Percentiles rank a stretch among this genome's conserved stretches.
These are phyloP conservation scores for Pelodytes ibericus DNA, from an alignment of 2,797 vertebrate genomes.

Conservation along the genomic window DNA sequence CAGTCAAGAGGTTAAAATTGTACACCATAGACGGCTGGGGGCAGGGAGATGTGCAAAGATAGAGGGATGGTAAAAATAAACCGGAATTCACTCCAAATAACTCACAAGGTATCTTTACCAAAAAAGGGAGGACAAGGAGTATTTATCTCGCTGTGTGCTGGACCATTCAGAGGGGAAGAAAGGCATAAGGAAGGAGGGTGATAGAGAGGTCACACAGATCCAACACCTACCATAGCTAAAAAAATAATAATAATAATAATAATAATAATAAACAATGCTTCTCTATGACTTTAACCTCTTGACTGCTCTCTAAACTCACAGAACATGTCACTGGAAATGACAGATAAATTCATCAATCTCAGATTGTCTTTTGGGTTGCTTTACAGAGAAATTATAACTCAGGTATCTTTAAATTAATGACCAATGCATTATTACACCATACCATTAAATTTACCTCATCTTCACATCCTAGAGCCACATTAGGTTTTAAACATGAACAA, in stretches of 20 bases:
- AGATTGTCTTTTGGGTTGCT: too few species aligned
- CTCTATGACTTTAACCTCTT: too few species aligned
- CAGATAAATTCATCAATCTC: too few species aligned
- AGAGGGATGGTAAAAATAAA: constrained; percentile 75
- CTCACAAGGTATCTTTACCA: constrained; percentile 68
- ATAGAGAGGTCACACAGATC: background rate
- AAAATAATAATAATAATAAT: background rate
- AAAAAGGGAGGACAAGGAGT: constrained; percentile 69
- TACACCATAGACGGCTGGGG: constrained; percentile 45
- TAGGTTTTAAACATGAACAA: too few species aligned
- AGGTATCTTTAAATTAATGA: too few species aligned
- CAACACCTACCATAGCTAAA: background rate
- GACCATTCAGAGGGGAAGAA: constrained; percentile 14
- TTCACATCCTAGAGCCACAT: too few species aligned
- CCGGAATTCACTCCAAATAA: constrained; percentile 77
- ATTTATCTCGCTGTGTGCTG: constrained; percentile 38
- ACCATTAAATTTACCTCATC: too few species aligned
- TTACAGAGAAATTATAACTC: too few species aligned
- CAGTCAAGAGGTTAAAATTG: constrained; percentile 20
- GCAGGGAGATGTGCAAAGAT: constrained; percentile 41
- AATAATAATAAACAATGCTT: too few species aligned
- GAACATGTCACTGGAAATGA: too few species aligned
- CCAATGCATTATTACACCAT: too few species aligned
- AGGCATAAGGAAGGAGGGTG: background rate
- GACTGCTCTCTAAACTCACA: too few species aligned